These are phyloP conservation scores for Troides aeacus DNA, from an alignment of 2,888 invertebrate genomes.

Conservation along the genomic window DNA sequence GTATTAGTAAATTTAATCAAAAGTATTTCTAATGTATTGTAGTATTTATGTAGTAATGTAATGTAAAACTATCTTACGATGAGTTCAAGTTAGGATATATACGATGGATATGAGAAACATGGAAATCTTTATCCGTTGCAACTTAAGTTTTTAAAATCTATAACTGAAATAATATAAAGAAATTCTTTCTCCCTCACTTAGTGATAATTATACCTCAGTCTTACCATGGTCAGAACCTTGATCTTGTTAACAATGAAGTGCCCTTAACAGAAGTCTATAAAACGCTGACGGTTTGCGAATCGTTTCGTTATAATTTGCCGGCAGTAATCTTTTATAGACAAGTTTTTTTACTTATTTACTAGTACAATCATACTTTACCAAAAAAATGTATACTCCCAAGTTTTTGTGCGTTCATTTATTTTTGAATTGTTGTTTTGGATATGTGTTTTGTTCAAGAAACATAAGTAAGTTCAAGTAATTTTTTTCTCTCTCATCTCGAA, in stretches of 20 bases:
- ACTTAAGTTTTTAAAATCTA: too few relatives aligned
- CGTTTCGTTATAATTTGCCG: constrained; percentile 6
- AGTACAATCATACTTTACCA: not conserved
- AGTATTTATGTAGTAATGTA: too few relatives aligned
- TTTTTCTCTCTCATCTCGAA: not conserved
- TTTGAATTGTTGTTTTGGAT: not conserved
- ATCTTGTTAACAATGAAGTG: constrained; percentile 23
- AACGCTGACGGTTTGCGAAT: constrained; percentile 8
- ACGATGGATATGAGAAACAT: too few relatives aligned
- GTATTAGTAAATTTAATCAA: too few relatives aligned
- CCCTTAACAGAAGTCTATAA: constrained; percentile 23
- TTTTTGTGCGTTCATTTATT: not conserved
- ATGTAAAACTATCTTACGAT: too few relatives aligned
- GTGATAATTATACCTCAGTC: constrained; percentile 1
- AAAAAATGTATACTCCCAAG: constrained; percentile 7
- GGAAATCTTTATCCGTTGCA: too few relatives aligned
- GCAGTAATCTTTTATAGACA: constrained; percentile 13
- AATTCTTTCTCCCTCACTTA: not conserved
- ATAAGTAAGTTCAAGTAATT: constrained; percentile 13
- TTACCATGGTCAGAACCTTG: constrained; percentile 18
- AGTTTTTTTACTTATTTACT: not conserved
- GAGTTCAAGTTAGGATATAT: too few relatives aligned
- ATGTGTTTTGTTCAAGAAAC: not conserved
- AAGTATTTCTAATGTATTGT: too few relatives aligned
- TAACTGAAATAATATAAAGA: not conserved